These are phyloP conservation scores for Sinocyclocheilus grahami DNA, from an alignment of 2,113 vertebrate genomes.

Conservation along the genomic window DNA sequence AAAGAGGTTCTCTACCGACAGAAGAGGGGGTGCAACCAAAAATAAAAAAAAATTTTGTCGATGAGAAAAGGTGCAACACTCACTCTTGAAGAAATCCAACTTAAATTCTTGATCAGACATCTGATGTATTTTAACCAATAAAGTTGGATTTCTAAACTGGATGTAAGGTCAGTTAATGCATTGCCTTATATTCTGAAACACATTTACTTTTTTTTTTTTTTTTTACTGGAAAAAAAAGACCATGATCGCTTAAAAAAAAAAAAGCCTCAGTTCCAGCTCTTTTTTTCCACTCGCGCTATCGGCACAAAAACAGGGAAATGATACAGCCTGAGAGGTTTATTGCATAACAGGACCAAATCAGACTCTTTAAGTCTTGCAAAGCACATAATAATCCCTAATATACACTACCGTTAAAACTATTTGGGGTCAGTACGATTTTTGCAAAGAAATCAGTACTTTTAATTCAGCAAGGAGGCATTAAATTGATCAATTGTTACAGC, in stretches of 20 bases:
- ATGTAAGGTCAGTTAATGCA: too few relatives aligned
- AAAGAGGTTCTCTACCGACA: too few relatives aligned
- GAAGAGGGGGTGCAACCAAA: too few relatives aligned
- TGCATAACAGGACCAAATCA: constrained; percentile 2
- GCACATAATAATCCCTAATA: not conserved
- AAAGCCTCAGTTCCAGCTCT: not conserved
- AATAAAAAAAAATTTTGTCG: too few relatives aligned
- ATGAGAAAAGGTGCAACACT: too few relatives aligned
- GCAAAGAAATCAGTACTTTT: not conserved
- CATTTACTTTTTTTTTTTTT: not conserved
- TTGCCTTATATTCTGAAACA: not conserved
- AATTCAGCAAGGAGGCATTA: not conserved
- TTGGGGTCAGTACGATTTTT: not conserved
- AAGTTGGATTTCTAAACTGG: too few relatives aligned
- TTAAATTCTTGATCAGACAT: too few relatives aligned
- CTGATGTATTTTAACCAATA: too few relatives aligned
- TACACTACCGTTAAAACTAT: not conserved
- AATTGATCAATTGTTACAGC: not conserved
- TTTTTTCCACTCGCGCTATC: not conserved
- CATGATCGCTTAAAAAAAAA: not conserved
- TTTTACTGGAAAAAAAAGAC: not conserved
- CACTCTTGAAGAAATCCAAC: too few relatives aligned
- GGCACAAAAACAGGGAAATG: not conserved
- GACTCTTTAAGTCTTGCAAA: not conserved
- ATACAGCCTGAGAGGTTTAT: not conserved